Conservation (phyloP, 1,140 invertebrate species). For the Musca domestica region DNA sequence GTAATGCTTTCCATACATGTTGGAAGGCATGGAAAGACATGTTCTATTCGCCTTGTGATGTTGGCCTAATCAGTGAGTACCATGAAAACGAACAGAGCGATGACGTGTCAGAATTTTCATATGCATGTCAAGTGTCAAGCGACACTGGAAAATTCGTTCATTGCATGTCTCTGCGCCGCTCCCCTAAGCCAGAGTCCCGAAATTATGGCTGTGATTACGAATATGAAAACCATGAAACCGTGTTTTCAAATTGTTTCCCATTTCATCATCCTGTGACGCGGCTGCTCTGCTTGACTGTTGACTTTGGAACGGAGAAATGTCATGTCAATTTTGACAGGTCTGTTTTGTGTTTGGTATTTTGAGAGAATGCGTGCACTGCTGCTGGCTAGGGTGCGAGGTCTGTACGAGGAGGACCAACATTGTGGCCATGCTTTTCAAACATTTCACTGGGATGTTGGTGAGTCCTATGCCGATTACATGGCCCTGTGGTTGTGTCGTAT, state of each 20-base stretch:
- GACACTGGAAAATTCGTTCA: background rate
- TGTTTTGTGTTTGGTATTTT: background rate
- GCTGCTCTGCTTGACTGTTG: background rate
- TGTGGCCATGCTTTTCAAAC: too few relatives aligned
- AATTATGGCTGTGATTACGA: too few relatives aligned
- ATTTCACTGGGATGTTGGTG: background rate
- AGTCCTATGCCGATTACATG: background rate
- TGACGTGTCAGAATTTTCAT: slow-evolving; percentile 54
- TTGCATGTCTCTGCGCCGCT: too few relatives aligned
- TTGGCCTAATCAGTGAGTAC: too few relatives aligned
- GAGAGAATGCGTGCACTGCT: background rate
- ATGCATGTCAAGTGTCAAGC: slow-evolving; percentile 52
- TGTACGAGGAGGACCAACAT: too few relatives aligned
- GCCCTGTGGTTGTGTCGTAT: slow-evolving; percentile 31
- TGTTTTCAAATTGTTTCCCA: slow-evolving; percentile 31
- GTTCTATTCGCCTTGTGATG: too few relatives aligned
- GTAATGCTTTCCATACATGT: too few relatives aligned
- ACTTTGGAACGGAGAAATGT: slow-evolving; percentile 28
- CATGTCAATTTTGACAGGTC: slow-evolving; percentile 53
- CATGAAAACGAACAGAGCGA: slow-evolving; percentile 29
- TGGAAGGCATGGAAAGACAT: too few relatives aligned
- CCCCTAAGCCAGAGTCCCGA: too few relatives aligned
- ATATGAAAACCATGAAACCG: background rate
- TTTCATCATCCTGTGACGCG: slow-evolving; percentile 2
- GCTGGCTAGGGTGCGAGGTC: too few relatives aligned